Evolutionary conservation across 2,888 invertebrate species (phyloP).

Genomic region (Lithosia quadra): DNA sequence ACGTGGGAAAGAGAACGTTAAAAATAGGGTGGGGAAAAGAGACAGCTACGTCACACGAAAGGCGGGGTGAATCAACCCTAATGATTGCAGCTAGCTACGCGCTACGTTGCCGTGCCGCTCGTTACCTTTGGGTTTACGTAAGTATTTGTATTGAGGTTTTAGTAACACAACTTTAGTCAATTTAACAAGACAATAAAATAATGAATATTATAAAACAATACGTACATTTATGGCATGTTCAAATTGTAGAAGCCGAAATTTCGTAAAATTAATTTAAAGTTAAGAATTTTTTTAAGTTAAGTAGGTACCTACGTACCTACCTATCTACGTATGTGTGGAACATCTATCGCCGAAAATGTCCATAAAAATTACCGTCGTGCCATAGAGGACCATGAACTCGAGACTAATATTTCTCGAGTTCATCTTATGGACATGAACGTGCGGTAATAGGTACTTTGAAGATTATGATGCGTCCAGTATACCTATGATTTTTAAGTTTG

Average conservation of each 20-base stretch:
- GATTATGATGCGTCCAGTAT: not conserved
- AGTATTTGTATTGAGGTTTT: slow-evolving; percentile 26
- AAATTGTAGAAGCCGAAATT: not conserved
- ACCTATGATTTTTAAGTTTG: not conserved
- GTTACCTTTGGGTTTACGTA: slow-evolving; percentile 49
- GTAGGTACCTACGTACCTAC: not conserved
- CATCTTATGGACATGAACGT: slow-evolving; percentile 60
- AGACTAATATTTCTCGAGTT: slow-evolving; percentile 76
- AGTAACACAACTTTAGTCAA: slow-evolving; percentile 12
- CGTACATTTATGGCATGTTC: not conserved
- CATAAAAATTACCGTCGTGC: slow-evolving; percentile 54
- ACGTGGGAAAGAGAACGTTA: slow-evolving; percentile 66
- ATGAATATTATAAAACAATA: not conserved
- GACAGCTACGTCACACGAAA: slow-evolving; percentile 70
- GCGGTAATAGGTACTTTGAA: not conserved
- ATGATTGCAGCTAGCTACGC: slow-evolving; percentile 62
- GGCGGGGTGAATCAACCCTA: slow-evolving; percentile 83
- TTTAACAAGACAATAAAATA: not conserved
- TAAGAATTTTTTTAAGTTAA: too few relatives aligned
- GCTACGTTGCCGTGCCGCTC: slow-evolving; percentile 47
- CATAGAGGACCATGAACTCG: slow-evolving; percentile 80
- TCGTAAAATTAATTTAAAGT: not conserved
- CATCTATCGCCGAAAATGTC: slow-evolving; percentile 20
- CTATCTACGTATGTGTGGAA: not conserved
- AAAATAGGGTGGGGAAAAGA: slow-evolving; percentile 75